Percentiles rank a stretch among this genome's conserved stretches.
Evolutionary conservation across 2,888 invertebrate genomes (phyloP).

Genomic region (Eudemis profundana): DNA sequence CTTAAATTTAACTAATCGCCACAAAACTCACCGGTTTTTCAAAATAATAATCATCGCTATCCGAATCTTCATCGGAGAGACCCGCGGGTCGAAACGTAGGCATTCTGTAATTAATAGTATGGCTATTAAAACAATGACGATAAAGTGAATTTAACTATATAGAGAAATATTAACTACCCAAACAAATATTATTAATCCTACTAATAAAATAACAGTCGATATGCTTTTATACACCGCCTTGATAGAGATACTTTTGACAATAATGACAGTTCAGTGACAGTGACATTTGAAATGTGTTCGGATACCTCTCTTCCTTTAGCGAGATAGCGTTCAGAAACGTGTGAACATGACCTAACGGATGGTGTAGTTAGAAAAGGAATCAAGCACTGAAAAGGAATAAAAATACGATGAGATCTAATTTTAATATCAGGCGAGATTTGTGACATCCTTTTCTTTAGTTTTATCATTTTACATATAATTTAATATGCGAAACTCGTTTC

Average conservation of each 20-base stretch:
- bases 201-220: neutral
- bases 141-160: neutral
- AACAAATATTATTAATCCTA: neutral
- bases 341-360: too few species aligned
- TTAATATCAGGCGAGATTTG: too few species aligned
- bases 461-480: too few species aligned
- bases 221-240: neutral
- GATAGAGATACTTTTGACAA: neutral
- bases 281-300: neutral
- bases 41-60: slow-evolving; percentile 73
- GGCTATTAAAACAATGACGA: neutral
- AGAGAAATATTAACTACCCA: neutral
- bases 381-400: too few species aligned
- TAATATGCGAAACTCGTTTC: too few species aligned
- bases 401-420: too few species aligned
- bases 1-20: neutral
- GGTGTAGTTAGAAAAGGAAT: too few species aligned
- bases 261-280: neutral
- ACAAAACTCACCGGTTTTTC: slow-evolving; percentile 67
- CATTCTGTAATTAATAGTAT: slow-evolving; percentile 50
- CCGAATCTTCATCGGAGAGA: slow-evolving; percentile 73
- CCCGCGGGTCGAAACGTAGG: slow-evolving; percentile 72
- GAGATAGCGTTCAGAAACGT: too few species aligned
- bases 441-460: too few species aligned
- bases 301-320: too few species aligned